A percentile compares a stretch with the other conserved stretches of the same genome.
Evolutionary conservation across 2,113 vertebrate species (phyloP).

Genomic region (Seriola aureovittata): DNA sequence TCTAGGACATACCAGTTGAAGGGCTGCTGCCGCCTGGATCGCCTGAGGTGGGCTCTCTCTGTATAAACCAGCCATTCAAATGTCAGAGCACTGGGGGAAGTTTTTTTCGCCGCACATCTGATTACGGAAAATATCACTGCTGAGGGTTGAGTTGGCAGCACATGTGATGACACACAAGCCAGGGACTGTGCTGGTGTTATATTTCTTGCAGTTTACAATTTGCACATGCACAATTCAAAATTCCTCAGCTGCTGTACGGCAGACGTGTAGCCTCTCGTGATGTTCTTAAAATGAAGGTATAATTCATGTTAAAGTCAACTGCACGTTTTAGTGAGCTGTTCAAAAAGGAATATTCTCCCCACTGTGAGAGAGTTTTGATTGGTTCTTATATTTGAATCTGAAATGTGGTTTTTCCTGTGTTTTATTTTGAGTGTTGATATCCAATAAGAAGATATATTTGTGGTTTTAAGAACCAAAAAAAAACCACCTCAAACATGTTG

Average conservation of each 20-base stretch:
- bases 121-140: conserved; percentile 60
- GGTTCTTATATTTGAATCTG: conserved; percentile 13
- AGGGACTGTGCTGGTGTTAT: background rate
- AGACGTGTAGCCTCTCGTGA: too few species aligned
- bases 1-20: conserved; percentile 20
- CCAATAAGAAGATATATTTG: too few species aligned
- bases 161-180: background rate
- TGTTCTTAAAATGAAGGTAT: too few species aligned
- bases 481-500: too few species aligned
- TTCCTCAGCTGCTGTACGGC: too few species aligned
- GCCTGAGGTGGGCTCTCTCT: conserved; percentile 32
- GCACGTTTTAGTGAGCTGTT: background rate
- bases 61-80: conserved; percentile 54
- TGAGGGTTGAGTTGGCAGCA: conserved; percentile 24
- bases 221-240: too few species aligned
- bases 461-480: too few species aligned
- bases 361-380: conserved; percentile 11
- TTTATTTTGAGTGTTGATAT: too few species aligned
- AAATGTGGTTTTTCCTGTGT: background rate
- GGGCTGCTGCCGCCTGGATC: conserved; percentile 1
- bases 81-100: conserved; percentile 57
- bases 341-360: background rate
- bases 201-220: background rate
- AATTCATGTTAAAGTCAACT: too few species aligned
- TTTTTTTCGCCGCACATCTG: conserved; percentile 48